Evolutionary conservation across 1,140 invertebrate genomes (phyloP), one percentile per base, ranked within the genome.

Genomic region (Drosophila subpulchrella): DNA sequence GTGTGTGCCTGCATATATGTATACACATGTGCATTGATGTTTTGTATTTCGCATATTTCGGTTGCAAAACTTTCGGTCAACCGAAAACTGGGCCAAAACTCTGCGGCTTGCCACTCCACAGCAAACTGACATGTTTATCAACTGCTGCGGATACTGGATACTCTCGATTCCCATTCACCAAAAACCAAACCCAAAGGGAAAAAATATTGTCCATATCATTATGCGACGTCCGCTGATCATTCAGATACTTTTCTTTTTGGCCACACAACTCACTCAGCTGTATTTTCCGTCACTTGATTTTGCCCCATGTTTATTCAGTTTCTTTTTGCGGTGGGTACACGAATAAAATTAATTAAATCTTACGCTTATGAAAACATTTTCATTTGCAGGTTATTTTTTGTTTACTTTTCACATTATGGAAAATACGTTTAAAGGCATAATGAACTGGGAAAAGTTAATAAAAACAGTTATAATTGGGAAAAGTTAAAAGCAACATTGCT

Each of bases 41-140:
- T 56, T 70, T 71, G 67, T 70, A 47, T 71, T 32, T 57, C 42
- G 53, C 42, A 71, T 48, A 71, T 75, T 75, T 41, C 44, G 41
- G 10, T 48, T 39, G 38, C 39, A 75, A 56, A 65, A 65, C 59
- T 63, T 74, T 62, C 58, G 71, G 71, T 63, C 59, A 65, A 75
- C 59, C 51, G 38, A 75, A 65, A 75, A 75, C 72, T 75, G 42
- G 59, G 72, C 50, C 72, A 75, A 68, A 56, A 56, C 72, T 75
- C 36, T 71, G 67, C 38, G 50, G 67, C 63, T 56, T 48, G 17
- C 65, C 67, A 50, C 65, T 70, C 51, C 51, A 30, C 51, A 47
- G 3, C 51, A 44, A 20, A 36, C 42, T 71, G 65, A 72, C 68
- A 71, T 72, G 68, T 72, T 71, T 72, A 72, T 72, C 66, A 58